Base-by-base conservation (phyloP, 2,797 vertebrate species). In the Neosilurus mollespiculum region DNA sequence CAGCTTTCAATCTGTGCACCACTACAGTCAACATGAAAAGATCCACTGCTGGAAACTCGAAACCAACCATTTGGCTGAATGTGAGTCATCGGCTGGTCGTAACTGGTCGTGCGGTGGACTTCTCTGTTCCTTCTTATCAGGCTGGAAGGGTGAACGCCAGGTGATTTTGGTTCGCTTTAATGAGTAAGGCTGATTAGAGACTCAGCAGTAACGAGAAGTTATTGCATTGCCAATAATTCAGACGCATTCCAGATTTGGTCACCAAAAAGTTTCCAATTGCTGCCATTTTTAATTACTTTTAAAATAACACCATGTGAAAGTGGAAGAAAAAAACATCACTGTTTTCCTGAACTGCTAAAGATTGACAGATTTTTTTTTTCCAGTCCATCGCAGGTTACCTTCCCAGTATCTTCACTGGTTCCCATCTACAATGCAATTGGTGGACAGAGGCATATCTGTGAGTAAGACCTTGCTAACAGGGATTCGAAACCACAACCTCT, bases 31-130 rank as follows among this genome's bases (percentile, higher is more conserved):
- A 59, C 22, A 11, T 20, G 51, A 73, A 3, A 18, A 56, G 4
- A 30, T 20, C 72, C 18, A 3, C 7, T 58, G 54, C 26, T 76
- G 72, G 37, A 51, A 62, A 78, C 37, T 16, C 49, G 59, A 78
- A 6, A 43, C 56, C 37, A 18, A 18, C 37, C 30, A n/a, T 58
- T 49, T 16, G 12, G 22, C 15, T 34, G 11, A 61, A 2, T 15
- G 34, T 78, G 82, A 83, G 34, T 83, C 82, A 78, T 26, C 53
- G 56, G 56, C 65, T 70, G 22, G 61, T 67, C 3, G 22, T 67
- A 49, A 49, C 53, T 78, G 65, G 16, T n/a, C 7, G 75, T n/a
- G 37, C 54, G 9, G 30, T 51, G 77, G 51, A 70, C 26, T 22
- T 58, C 51, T 58, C 24, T 9, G 3, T 20, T 22, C 0, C 22